Percentiles rank a stretch among this genome's conserved stretches.
phyloP scores from a whole-genome alignment of 2,113 vertebrate species.

The Psittacula cyanocephala region DNA sequence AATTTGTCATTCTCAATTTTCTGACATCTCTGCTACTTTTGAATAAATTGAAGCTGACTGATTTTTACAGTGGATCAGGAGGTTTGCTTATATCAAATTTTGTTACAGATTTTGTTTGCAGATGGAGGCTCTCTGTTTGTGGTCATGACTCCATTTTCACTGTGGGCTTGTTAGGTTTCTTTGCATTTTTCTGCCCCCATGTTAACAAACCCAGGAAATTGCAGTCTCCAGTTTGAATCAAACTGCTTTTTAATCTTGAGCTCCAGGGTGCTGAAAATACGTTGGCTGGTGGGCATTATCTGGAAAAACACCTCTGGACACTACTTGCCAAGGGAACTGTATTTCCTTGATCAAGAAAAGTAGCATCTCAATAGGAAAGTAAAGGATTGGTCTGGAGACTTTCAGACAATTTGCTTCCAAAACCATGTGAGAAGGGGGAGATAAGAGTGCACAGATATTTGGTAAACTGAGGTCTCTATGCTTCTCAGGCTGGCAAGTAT shows the following conservation, averaged over 20 bases:
- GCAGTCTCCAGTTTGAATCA: not conserved
- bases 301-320: not conserved
- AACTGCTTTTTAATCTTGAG: not conserved
- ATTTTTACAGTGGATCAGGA: slow-evolving; percentile 2
- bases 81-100: not conserved
- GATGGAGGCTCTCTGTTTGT: not conserved
- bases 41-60: slow-evolving; percentile 9
- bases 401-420: not conserved
- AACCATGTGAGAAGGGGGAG: not conserved
- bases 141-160: not conserved
- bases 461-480: not conserved
- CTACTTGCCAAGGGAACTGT: not conserved
- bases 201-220: not conserved
- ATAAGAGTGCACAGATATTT: not conserved
- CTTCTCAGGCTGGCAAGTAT: not conserved
- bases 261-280: not conserved
- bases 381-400: not conserved
- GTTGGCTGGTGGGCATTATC: not conserved
- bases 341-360: not conserved
- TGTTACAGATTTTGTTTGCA: slow-evolving; percentile 1
- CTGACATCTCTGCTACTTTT: slow-evolving; percentile 19
- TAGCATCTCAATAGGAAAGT: not conserved
- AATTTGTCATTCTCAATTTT: not conserved
- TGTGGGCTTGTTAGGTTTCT: not conserved
- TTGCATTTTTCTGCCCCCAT: not conserved